phyloP scores from a whole-genome alignment of 2,888 invertebrate species.

The Hymenopus coronatus region DNA sequence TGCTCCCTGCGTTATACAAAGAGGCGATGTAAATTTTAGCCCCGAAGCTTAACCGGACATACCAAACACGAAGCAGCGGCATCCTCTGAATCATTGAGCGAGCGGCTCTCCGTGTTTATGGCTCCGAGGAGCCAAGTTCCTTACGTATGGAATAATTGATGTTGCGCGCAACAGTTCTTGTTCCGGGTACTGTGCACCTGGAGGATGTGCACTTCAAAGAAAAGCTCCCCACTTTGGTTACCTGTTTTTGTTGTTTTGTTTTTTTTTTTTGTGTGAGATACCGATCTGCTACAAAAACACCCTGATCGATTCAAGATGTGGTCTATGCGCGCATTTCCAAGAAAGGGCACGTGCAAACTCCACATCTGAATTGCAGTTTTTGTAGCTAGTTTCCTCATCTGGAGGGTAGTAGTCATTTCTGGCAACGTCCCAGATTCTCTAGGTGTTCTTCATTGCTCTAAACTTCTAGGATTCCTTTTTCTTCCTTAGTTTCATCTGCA shows the following conservation, averaged over 20 bases:
- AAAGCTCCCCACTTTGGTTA: background rate
- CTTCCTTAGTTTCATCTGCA: too few species aligned
- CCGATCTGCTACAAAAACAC: too few species aligned
- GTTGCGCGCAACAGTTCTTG: background rate
- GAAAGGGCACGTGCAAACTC: too few species aligned
- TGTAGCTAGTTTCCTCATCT: too few species aligned
- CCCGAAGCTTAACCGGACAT: background rate
- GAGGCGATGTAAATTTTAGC: background rate
- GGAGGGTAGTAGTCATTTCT: too few species aligned
- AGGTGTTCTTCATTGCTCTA: too few species aligned
- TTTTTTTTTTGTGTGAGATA: too few species aligned
- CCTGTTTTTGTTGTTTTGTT: background rate
- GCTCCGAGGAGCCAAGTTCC: background rate
- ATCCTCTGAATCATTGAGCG: background rate
- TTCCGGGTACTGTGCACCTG: background rate
- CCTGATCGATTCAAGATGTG: too few species aligned
- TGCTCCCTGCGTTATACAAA: background rate
- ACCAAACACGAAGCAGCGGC: background rate
- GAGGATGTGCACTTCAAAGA: background rate
- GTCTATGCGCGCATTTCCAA: too few species aligned
- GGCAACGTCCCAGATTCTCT: too few species aligned
- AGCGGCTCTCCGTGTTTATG: background rate
- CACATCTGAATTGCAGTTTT: too few species aligned
- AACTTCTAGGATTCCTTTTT: too few species aligned
- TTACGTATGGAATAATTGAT: background rate